These are phyloP conservation scores for Cepaea nemoralis DNA, from an alignment of 1,140 invertebrate genomes.

Conservation along the genomic window DNA sequence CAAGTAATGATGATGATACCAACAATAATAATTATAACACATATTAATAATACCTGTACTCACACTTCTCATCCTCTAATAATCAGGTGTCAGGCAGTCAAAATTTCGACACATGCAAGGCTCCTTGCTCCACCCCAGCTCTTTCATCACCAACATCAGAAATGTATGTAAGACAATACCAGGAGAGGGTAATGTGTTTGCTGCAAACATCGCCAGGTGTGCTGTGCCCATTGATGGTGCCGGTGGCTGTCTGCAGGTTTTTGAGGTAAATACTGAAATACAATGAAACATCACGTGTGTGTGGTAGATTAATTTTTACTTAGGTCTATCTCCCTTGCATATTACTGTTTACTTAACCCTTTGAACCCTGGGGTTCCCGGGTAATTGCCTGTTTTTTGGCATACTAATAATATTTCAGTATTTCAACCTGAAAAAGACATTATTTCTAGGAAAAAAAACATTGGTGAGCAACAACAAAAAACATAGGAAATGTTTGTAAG, in stretches of 20 bases:
- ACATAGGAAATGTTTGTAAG: no score
- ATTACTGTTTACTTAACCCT: no score
- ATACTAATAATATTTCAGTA: no score
- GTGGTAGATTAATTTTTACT: neutral
- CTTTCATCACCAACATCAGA: slow-evolving; percentile 91
- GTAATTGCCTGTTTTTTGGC: no score
- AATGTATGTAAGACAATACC: slow-evolving; percentile 91
- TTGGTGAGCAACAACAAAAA: no score
- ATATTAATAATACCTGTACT: no score
- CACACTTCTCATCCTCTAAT: neutral
- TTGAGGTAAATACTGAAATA: slow-evolving; percentile 75
- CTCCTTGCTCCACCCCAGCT: slow-evolving; percentile 88
- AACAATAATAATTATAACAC: neutral
- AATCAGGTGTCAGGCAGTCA: slow-evolving; percentile 81
- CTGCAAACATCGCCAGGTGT: slow-evolving; percentile 86
- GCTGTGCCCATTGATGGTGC: slow-evolving; percentile 89
- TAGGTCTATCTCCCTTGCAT: no score
- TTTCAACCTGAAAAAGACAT: no score
- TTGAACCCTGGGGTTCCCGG: no score
- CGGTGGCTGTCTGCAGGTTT: slow-evolving; percentile 89
- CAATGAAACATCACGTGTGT: neutral
- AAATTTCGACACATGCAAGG: slow-evolving; percentile 94
- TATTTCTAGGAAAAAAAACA: no score
- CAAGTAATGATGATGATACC: no score
- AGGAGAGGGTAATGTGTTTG: slow-evolving; percentile 93